phyloP scores from a whole-genome alignment of 1,140 invertebrate genomes.

The Brachionus koreanus region DNA sequence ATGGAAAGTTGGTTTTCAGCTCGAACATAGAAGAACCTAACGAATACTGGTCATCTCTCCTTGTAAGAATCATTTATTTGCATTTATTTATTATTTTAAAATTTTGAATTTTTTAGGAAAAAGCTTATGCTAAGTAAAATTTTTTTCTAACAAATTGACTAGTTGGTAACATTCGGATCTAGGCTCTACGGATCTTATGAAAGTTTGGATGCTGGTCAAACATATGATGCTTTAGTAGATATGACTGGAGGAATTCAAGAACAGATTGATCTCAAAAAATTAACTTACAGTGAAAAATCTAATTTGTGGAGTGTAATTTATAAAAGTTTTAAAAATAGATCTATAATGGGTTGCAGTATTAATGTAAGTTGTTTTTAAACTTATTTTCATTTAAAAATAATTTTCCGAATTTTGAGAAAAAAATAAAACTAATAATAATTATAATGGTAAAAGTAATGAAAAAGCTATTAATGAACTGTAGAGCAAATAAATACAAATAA shows the following conservation, averaged over 20 bases:
- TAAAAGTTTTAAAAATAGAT: neutral
- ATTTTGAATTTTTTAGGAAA: conserved; percentile 60
- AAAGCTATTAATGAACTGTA: too few species aligned
- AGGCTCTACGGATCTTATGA: conserved; percentile 53
- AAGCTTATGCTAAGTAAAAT: conserved; percentile 63
- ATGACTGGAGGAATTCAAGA: conserved; percentile 55
- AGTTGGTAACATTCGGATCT: conserved; percentile 49
- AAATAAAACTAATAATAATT: too few species aligned
- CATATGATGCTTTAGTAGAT: conserved; percentile 53
- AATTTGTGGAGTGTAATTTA: conserved; percentile 59
- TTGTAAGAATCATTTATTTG: conserved; percentile 69
- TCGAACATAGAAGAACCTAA: conserved; percentile 66
- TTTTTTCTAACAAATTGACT: conserved; percentile 57
- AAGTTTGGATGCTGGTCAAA: conserved; percentile 52
- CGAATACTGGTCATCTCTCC: conserved; percentile 74
- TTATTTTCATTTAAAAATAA: too few species aligned
- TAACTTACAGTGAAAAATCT: neutral
- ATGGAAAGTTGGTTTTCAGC: conserved; percentile 68
- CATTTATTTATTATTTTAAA: neutral
- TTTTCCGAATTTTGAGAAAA: too few species aligned
- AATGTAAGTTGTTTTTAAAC: neutral
- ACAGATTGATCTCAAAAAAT: conserved; percentile 53
- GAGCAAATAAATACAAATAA: too few species aligned
- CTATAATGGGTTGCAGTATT: conserved; percentile 33
- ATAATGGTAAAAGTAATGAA: too few species aligned